A percentile compares a stretch with the other conserved stretches of the same genome.
Conservation (phyloP, 1,140 invertebrate species). For the Drosophila paulistorum region DNA sequence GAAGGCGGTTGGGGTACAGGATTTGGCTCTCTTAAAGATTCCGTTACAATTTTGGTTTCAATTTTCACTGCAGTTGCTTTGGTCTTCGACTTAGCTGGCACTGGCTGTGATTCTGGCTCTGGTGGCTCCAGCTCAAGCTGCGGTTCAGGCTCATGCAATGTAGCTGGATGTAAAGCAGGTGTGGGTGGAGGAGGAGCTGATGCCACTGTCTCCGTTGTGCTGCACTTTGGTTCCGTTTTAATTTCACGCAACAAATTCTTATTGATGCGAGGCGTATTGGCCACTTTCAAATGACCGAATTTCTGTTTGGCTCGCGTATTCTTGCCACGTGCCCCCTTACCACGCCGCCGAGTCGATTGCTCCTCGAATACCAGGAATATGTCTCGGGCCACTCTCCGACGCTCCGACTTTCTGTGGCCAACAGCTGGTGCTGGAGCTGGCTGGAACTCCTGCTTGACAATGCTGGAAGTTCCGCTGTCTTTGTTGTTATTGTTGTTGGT, state of each 20-base stretch:
- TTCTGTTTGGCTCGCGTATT: slow-evolving; percentile 66
- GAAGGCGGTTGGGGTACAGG: slow-evolving; percentile 6
- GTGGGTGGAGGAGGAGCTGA: slow-evolving; percentile 4
- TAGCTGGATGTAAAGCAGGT: not conserved
- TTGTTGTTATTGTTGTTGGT: slow-evolving; percentile 35
- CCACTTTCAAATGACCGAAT: slow-evolving; percentile 75
- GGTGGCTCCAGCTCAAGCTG: not conserved
- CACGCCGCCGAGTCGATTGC: slow-evolving; percentile 63
- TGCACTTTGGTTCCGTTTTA: slow-evolving; percentile 82
- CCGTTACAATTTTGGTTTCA: slow-evolving; percentile 66
- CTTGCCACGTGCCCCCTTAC: slow-evolving; percentile 58
- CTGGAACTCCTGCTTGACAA: slow-evolving; percentile 67
- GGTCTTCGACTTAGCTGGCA: slow-evolving; percentile 38
- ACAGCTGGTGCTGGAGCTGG: slow-evolving; percentile 63
- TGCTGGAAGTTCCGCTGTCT: slow-evolving; percentile 20
- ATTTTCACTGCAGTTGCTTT: slow-evolving; percentile 63
- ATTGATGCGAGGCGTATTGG: slow-evolving; percentile 64
- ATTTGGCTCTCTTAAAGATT: slow-evolving; percentile 20
- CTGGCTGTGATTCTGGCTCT: slow-evolving; percentile 1
- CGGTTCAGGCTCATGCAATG: not conserved
- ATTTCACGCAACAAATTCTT: slow-evolving; percentile 73
- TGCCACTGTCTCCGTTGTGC: slow-evolving; percentile 19
- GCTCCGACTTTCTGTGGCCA: slow-evolving; percentile 75
- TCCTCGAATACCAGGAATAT: slow-evolving; percentile 81
- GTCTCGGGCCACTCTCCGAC: slow-evolving; percentile 79